Conservation (phyloP, 2,888 invertebrate genomes). For the Himalopsyche japonica region DNA sequence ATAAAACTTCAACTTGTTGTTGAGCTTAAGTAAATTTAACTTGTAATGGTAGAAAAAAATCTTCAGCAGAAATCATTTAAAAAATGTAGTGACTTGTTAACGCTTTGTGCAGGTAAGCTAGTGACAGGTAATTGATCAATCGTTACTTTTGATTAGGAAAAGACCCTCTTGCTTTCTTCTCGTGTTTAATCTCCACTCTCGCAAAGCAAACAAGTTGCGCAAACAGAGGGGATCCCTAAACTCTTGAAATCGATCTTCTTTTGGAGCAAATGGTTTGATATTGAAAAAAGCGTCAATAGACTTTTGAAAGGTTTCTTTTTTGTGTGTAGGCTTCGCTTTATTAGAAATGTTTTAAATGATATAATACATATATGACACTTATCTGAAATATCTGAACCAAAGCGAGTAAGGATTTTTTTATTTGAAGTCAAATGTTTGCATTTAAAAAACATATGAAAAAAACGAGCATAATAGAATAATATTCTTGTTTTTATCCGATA, state of each 20-base stretch:
- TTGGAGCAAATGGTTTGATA: not conserved
- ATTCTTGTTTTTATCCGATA: too few species aligned
- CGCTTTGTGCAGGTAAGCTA: not conserved
- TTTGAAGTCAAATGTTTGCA: too few species aligned
- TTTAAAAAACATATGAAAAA: too few species aligned
- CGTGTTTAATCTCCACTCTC: not conserved
- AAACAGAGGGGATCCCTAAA: not conserved
- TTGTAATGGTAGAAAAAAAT: not conserved
- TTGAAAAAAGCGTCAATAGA: not conserved
- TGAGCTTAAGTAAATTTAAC: too few species aligned
- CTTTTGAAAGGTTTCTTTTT: not conserved
- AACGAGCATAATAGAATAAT: too few species aligned
- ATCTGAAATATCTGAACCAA: too few species aligned
- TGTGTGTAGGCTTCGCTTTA: too few species aligned
- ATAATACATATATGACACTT: too few species aligned
- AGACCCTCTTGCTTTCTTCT: not conserved
- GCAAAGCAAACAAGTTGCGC: not conserved
- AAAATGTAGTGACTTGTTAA: not conserved
- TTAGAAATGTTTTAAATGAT: too few species aligned
- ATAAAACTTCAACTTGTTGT: too few species aligned
- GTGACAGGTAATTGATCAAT: not conserved
- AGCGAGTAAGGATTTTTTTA: too few species aligned
- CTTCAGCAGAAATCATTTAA: not conserved
- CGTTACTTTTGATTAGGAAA: not conserved
- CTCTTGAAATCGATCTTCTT: not conserved